Base-by-base conservation (phyloP, 2,888 invertebrate species). In the Heteropelma amictum region DNA sequence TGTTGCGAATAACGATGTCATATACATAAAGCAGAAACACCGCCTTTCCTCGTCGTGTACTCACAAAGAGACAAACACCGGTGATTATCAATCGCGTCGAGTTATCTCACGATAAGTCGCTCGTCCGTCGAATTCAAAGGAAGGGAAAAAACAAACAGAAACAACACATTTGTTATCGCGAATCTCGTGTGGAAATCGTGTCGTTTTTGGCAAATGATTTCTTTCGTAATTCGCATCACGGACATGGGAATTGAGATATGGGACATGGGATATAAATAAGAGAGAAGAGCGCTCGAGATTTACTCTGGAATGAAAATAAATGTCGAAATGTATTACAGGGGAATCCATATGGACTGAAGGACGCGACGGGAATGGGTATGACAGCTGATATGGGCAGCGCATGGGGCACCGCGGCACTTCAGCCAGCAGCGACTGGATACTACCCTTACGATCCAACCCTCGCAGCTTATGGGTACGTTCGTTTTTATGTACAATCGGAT, bases 371-470 rank as follows among this genome's bases (percentile, higher is more conserved):
- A 79, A 93, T 95, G 90, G 92, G 92, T 78, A 93, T 95, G 85
- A 93, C 95, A 86, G 93, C 95, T 64, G 97, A 97, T 90, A 96
- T 96, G 95, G 88, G 89, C 76, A 93, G 95, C 77, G 96, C 96
- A 84, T 97, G 97, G 97, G 96, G 96, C 83, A 95, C 96, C 78
- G 96, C 96, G 76, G 96, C 96, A 76, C 92, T 97, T 70, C 96
- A 97, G 90, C 95, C 97, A 87, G 87, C 89, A 73, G 95, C 96
- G 80, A 95, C 96, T 79, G 96, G 96, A 86, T 97, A 97, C 92
- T 96, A 97, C 92, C 96, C 96, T 81, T 97, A 97, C 91, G 97
- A 97, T 91, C 96, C 97, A 73, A 95, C 97, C 90, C 93, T 96
- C 85, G 96, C 96, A 80, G 96, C 97, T 88, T 97, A 97, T 91